Evolutionary conservation across 2,113 vertebrate species (phyloP), one percentile per base, ranked within the genome.

Genomic region (Alligator sinensis): DNA sequence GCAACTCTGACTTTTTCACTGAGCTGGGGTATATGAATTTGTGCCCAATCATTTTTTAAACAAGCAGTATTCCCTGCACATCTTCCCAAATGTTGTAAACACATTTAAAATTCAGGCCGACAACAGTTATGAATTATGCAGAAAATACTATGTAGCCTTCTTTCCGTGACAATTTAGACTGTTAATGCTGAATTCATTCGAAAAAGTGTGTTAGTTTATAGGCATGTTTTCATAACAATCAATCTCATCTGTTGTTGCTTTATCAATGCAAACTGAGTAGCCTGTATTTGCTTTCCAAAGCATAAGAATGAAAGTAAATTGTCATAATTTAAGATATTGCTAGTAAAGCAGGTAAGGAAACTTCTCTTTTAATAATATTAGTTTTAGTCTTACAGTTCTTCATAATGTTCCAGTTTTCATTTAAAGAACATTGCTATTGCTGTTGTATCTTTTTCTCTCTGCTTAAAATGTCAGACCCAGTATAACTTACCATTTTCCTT

Each of bases 291-390:
- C 82, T 94, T 57, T 83, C 61, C 55, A 85, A 60, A 84, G 9
- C 83, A 62, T 6, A 79, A 60, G 25, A 78, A 2, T 78, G 25
- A 87, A 91, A 91, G 3, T 88, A 55, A 86, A 91, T 28, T 81
- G 79, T 11, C 18, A 9, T 5, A 10, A 0, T 0, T 74, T 38
- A 74, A 47, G 70, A 2, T 25, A 25, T 10, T 94, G 17, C 2
- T 55, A 12, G 11, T 82, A 47, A 81, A 25, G 0, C 0, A 68
- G 22, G 6, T 80, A 24, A 1, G 1, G 59, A 57, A 25, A 27
- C 18, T 14, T 7, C 54, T 60, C 1, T 89, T 84, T 77, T 86
- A 87, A 80, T 90, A 30, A 59, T 77, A 80, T 54, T 5, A 25
- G 9, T 61, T 95, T 86, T 72, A 79, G 76, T 12, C 64, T 82